Conservation (phyloP, 2,797 vertebrate species). For the Ctenopoma kingsleyae region DNA sequence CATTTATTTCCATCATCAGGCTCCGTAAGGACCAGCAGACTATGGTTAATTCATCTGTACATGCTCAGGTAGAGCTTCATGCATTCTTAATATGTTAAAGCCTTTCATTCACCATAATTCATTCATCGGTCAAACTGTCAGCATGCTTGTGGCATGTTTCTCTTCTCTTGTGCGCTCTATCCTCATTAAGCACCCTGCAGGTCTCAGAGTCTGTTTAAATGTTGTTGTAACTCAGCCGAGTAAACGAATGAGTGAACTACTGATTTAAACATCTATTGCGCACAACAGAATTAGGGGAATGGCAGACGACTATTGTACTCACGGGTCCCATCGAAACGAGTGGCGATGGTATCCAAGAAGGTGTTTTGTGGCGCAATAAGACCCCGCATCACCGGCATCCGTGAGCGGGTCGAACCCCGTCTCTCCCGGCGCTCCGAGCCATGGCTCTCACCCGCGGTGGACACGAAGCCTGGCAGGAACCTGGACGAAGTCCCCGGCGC, state of each 20-base stretch:
- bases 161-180: background rate
- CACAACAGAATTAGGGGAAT: background rate
- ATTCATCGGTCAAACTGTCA: slow-evolving; percentile 22
- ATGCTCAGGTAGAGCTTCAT: background rate
- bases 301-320: slow-evolving; percentile 64
- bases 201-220: slow-evolving; percentile 1
- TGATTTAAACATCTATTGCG: background rate
- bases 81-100: background rate
- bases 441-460: slow-evolving; percentile 62
- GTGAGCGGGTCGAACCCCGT: slow-evolving; percentile 75
- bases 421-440: slow-evolving; percentile 75
- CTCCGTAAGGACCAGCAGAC: background rate
- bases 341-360: slow-evolving; percentile 91
- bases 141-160: background rate
- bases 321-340: slow-evolving; percentile 91
- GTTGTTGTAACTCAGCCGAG: background rate
- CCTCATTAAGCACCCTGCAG: slow-evolving; percentile 4
- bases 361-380: slow-evolving; percentile 91
- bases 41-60: background rate
- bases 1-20: background rate
- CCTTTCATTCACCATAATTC: slow-evolving; percentile 41
- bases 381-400: slow-evolving; percentile 90
- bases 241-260: background rate
- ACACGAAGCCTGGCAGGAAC: slow-evolving; percentile 79
- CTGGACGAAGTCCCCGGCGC: slow-evolving; percentile 70